A percentile compares a stretch with the other conserved stretches of the same genome.
Evolutionary conservation across 2,113 vertebrate genomes (phyloP).

Genomic region (Aviceda subcristata): DNA sequence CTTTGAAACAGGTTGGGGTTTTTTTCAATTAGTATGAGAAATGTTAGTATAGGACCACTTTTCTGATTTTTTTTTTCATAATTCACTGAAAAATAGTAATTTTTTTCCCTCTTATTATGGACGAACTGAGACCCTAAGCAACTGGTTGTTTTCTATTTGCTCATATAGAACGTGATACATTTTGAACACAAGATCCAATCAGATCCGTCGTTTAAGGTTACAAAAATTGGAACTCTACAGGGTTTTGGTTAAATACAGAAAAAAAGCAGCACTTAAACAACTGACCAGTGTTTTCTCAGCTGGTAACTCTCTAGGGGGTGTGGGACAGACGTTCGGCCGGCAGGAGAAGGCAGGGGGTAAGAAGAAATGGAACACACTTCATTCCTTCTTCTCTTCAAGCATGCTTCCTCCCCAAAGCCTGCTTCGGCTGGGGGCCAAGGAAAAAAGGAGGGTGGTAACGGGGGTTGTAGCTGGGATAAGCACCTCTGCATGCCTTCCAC

Average conservation of each 20-base stretch:
- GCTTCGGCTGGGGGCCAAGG: rapidly evolving
- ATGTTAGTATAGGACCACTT: rapidly evolving
- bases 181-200: background rate
- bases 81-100: background rate
- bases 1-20: background rate
- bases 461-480: background rate
- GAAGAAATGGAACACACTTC: background rate
- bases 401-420: background rate
- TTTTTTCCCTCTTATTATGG: background rate
- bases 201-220: background rate
- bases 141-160: background rate
- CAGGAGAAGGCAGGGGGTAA: background rate
- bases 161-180: background rate
- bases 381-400: background rate
- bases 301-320: background rate
- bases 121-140: background rate
- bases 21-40: background rate
- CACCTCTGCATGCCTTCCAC: background rate
- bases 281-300: background rate
- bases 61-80: background rate
- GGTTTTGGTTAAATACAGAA: background rate
- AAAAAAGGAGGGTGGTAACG: background rate
- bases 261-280: background rate
- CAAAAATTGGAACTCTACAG: background rate
- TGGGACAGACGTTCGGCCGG: background rate